A percentile compares a stretch with the other conserved stretches of the same genome.
Conservation (phyloP, 2,113 vertebrate genomes). For the Aspiorhynchus laticeps region DNA sequence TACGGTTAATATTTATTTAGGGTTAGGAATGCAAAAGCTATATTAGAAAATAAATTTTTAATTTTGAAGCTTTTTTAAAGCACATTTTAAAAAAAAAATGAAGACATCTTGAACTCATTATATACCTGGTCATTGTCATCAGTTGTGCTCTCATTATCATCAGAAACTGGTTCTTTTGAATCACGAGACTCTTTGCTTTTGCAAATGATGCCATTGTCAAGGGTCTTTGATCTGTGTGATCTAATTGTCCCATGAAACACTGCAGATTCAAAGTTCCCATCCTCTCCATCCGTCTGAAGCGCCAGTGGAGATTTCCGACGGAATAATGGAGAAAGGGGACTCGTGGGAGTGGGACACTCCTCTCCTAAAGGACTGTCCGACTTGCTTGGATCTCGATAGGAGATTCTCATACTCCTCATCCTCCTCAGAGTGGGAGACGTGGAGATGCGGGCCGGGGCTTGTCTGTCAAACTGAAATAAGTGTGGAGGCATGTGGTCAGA, state of each 20-base stretch:
- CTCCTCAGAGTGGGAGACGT: slow-evolving; percentile 86
- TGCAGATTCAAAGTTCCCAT: slow-evolving; percentile 44
- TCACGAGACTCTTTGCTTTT: slow-evolving; percentile 53
- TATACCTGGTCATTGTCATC: slow-evolving; percentile 70
- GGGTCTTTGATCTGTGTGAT: slow-evolving; percentile 70
- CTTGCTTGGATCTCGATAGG: slow-evolving; percentile 52
- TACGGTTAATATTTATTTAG: not conserved
- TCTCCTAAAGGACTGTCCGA: slow-evolving; percentile 67
- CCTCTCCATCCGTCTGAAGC: slow-evolving; percentile 57
- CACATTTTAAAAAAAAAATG: too few relatives aligned
- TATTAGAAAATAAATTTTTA: too few relatives aligned
- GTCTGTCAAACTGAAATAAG: slow-evolving; percentile 82
- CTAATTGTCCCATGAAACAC: slow-evolving; percentile 57
- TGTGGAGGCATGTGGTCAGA: slow-evolving; percentile 47
- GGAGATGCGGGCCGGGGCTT: slow-evolving; percentile 83
- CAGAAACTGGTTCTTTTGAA: slow-evolving; percentile 50
- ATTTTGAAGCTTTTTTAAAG: too few relatives aligned
- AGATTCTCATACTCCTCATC: slow-evolving; percentile 75
- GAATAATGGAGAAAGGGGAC: slow-evolving; percentile 57
- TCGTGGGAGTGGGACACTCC: slow-evolving; percentile 15
- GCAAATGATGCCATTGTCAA: slow-evolving; percentile 63
- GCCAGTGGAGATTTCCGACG: slow-evolving; percentile 71
- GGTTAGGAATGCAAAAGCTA: not conserved
- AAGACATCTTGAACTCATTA: not conserved
- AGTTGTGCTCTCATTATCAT: slow-evolving; percentile 53